phyloP scores from a whole-genome alignment of 2,797 vertebrate genomes.

The Clarias pachynema region DNA sequence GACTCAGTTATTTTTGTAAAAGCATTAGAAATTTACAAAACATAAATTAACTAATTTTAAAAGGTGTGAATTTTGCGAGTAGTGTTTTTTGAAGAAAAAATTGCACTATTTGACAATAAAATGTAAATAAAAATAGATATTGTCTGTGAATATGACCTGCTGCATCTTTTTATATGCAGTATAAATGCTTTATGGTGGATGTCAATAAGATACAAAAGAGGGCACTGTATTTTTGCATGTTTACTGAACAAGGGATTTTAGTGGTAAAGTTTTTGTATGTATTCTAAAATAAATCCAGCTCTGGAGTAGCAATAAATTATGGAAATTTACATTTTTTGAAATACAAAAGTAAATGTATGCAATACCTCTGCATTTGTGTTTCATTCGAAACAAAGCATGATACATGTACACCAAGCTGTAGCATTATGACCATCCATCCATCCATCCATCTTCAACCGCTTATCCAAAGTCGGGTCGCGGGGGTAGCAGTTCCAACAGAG shows the following conservation, averaged over 20 bases:
- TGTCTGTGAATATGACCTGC: not conserved
- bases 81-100: not conserved
- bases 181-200: not conserved
- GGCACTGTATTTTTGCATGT: conserved; percentile 14
- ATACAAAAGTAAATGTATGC: not conserved
- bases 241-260: conserved; percentile 1
- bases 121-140: not conserved
- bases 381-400: not conserved
- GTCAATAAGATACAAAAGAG: not conserved
- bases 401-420: not conserved
- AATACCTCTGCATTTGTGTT: not conserved
- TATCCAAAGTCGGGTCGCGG: no score
- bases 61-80: not conserved
- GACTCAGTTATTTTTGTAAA: not conserved
- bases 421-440: no score
- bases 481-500: no score
- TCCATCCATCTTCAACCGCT: no score
- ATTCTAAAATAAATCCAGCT: not conserved
- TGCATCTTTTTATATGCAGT: not conserved
- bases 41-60: not conserved
- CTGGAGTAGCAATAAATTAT: conserved; percentile 7
- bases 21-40: no score
- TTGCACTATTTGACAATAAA: not conserved
- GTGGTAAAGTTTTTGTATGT: not conserved
- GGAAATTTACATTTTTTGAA: not conserved